These are phyloP conservation scores for Hymenochirus boettgeri DNA, from an alignment of 2,113 vertebrate species.

Conservation along the genomic window DNA sequence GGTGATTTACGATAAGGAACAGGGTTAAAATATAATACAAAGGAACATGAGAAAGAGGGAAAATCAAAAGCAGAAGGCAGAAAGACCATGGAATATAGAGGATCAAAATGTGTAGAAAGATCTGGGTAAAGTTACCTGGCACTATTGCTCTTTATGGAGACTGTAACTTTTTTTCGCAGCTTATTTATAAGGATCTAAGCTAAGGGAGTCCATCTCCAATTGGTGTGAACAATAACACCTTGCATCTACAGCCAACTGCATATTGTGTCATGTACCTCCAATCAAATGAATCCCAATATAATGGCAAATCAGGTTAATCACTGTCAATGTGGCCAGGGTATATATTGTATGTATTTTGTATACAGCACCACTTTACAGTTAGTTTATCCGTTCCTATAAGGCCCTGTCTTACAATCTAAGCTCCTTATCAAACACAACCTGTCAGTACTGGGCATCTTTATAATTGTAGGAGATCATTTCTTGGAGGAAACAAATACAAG, in stretches of 20 bases:
- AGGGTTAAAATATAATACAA: conserved; percentile 3
- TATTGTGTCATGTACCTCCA: background rate
- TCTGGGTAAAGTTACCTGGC: background rate
- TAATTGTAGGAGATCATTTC: too few relatives aligned
- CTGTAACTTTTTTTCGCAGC: too few relatives aligned
- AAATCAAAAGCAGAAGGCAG: conserved; percentile 1
- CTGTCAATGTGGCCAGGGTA: too few relatives aligned
- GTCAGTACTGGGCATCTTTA: too few relatives aligned
- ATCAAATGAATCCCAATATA: too few relatives aligned
- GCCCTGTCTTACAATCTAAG: too few relatives aligned
- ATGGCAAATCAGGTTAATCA: too few relatives aligned
- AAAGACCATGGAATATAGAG: background rate
- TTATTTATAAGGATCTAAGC: background rate
- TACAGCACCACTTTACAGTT: too few relatives aligned
- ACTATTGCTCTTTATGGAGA: background rate
- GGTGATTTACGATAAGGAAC: conserved; percentile 24
- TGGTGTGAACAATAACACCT: background rate
- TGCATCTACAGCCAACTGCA: background rate
- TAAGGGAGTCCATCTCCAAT: background rate
- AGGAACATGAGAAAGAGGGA: conserved; percentile 12
- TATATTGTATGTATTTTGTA: too few relatives aligned
- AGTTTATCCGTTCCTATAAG: too few relatives aligned
- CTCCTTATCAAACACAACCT: too few relatives aligned
- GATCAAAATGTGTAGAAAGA: background rate
- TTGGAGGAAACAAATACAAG: too few relatives aligned